Evolutionary conservation across 2,888 invertebrate genomes (phyloP).

Genomic region (Selenia dentaria): DNA sequence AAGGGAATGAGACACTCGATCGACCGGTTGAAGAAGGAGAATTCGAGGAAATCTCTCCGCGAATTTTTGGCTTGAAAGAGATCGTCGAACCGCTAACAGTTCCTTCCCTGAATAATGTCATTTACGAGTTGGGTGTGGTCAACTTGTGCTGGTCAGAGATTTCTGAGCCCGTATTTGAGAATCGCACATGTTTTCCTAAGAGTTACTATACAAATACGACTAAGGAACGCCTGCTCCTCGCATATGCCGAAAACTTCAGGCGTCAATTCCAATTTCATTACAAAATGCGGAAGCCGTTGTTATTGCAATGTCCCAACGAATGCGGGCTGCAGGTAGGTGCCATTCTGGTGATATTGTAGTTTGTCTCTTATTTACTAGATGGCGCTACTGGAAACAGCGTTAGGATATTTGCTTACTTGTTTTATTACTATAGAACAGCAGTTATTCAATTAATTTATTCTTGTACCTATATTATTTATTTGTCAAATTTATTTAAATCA

Average conservation of each 20-base stretch:
- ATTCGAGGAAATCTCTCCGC: constrained; percentile 64
- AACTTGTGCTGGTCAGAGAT: constrained; percentile 87
- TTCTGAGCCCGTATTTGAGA: constrained; percentile 81
- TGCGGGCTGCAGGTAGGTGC: constrained; percentile 88
- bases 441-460: too few relatives aligned
- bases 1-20: constrained; percentile 60
- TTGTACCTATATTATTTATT: too few relatives aligned
- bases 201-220: constrained; percentile 87
- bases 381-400: constrained; percentile 35
- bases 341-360: background rate
- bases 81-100: constrained; percentile 69
- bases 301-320: constrained; percentile 90
- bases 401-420: too few relatives aligned
- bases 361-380: constrained; percentile 26
- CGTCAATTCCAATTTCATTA: constrained; percentile 86
- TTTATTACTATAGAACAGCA: too few relatives aligned
- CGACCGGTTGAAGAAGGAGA: constrained; percentile 55
- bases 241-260: constrained; percentile 92
- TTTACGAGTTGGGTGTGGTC: constrained; percentile 85
- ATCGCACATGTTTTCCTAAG: constrained; percentile 85
- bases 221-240: constrained; percentile 89
- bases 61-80: constrained; percentile 62
- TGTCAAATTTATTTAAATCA: too few relatives aligned
- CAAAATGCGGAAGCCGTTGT: constrained; percentile 85
- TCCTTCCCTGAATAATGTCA: constrained; percentile 83